Conservation (phyloP, 30 jellyfish, hydroid and myxozoan species). For the Hydractinia echinata region DNA sequence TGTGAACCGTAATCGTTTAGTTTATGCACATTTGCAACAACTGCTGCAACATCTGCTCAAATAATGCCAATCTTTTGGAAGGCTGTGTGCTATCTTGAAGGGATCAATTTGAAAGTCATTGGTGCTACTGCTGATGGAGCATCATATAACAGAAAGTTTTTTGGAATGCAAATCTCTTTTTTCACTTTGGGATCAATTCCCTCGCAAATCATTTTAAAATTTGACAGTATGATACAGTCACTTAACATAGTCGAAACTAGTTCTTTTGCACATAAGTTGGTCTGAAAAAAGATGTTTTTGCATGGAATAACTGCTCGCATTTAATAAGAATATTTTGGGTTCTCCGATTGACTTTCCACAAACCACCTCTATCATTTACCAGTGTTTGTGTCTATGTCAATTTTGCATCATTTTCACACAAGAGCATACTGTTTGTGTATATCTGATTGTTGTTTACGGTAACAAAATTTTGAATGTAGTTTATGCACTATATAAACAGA, state of each 20-base stretch:
- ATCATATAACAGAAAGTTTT: no score
- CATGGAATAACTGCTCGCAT: not conserved
- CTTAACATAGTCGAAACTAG: not conserved
- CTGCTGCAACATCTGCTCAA: no score
- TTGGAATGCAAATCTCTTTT: no score
- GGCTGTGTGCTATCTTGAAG: no score
- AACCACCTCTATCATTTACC: conserved; percentile 7
- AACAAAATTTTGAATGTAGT: not conserved
- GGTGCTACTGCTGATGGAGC: no score
- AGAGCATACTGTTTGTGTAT: not conserved
- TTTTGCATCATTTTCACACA: not conserved
- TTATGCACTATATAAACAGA: not conserved
- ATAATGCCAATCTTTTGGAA: no score
- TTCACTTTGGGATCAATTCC: no score
- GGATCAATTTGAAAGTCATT: no score
- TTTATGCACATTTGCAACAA: no score
- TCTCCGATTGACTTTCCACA: not conserved
- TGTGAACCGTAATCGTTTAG: no score
- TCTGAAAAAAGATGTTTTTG: not conserved
- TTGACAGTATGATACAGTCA: no score
- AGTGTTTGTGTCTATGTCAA: not conserved
- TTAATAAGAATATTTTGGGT: not conserved
- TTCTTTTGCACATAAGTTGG: not conserved
- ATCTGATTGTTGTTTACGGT: not conserved
- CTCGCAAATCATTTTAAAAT: no score